Conservation (phyloP, 2,888 invertebrate species). For the Scaeva pyrastri region DNA sequence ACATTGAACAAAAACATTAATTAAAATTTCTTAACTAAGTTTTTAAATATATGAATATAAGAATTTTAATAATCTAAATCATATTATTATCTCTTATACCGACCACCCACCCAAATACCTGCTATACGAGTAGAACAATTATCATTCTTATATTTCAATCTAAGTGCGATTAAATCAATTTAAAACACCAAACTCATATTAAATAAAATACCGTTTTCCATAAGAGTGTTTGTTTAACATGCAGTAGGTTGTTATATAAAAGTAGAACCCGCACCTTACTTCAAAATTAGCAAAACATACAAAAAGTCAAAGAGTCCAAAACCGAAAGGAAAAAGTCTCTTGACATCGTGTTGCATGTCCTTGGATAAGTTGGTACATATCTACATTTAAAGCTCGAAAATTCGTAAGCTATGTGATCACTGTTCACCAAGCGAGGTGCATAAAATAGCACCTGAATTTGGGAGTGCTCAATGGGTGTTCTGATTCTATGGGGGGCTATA, state of each 20-base stretch:
- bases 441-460: constrained; percentile 73
- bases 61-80: constrained; percentile 32
- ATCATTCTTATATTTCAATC: constrained; percentile 36
- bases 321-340: constrained; percentile 65
- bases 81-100: constrained; percentile 58
- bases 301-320: constrained; percentile 51
- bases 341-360: constrained; percentile 63
- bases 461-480: constrained; percentile 64
- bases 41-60: constrained; percentile 22
- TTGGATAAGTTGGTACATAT: constrained; percentile 40
- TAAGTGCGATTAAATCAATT: constrained; percentile 42
- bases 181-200: constrained; percentile 36
- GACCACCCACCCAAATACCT: background rate
- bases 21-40: constrained; percentile 38
- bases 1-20: constrained; percentile 32
- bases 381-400: constrained; percentile 53
- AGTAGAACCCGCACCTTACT: constrained; percentile 46
- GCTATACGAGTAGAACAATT: background rate
- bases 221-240: constrained; percentile 16
- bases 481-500: constrained; percentile 28
- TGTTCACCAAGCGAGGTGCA: constrained; percentile 42
- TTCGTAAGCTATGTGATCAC: constrained; percentile 71
- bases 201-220: constrained; percentile 50
- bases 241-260: background rate
- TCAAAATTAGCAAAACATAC: background rate